These are phyloP conservation scores for Spialia ferax DNA, from an alignment of 2,888 invertebrate genomes.

Conservation along the genomic window DNA sequence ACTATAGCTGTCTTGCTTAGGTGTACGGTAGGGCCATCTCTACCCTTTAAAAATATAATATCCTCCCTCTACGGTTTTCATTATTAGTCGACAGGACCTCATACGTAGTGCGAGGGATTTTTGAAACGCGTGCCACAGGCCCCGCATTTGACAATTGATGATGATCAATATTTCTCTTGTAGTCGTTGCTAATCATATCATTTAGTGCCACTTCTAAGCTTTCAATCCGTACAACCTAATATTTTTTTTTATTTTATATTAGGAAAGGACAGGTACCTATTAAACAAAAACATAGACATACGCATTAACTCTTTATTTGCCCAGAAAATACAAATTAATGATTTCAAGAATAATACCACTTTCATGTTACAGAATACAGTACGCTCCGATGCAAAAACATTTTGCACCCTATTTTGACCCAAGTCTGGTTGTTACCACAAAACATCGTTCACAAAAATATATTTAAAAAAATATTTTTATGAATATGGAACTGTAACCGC, in stretches of 20 bases:
- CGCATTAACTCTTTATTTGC: conserved; percentile 84
- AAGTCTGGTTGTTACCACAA: conserved; percentile 65
- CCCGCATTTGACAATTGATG: too few relatives aligned
- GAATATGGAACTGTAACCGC: conserved; percentile 77
- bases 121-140: too few relatives aligned
- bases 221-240: too few relatives aligned
- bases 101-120: too few relatives aligned
- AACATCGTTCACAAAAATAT: conserved; percentile 81
- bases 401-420: conserved; percentile 53
- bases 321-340: conserved; percentile 84
- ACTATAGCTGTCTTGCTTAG: too few relatives aligned
- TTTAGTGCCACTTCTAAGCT: too few relatives aligned
- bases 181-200: too few relatives aligned
- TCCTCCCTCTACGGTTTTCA: too few relatives aligned
- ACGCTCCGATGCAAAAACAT: conserved; percentile 52
- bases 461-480: conserved; percentile 70
- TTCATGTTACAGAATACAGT: conserved; percentile 64
- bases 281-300: conserved; percentile 63
- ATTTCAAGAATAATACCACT: conserved; percentile 79
- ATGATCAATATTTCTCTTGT: too few relatives aligned
- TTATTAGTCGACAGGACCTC: too few relatives aligned
- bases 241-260: background rate
- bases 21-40: too few relatives aligned
- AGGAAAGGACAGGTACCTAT: conserved; percentile 31
- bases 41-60: too few relatives aligned